Evolutionary conservation across 1,140 invertebrate genomes (phyloP), one percentile per base, ranked within the genome.

Genomic region (Drosophila ogumai): DNA sequence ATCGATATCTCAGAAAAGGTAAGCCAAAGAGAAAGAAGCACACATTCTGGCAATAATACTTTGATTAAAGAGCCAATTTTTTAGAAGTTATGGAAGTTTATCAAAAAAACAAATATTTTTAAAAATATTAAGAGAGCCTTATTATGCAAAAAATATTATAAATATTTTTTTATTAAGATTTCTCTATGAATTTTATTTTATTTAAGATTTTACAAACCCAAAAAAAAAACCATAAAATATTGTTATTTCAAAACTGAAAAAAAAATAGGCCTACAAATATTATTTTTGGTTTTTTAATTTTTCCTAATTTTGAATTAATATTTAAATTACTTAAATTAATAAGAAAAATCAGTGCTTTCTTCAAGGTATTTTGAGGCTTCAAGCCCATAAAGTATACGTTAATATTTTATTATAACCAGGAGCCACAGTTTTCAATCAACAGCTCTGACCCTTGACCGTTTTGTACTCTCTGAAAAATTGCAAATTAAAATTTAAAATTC

Each of bases 401-500:
- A 36, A 54, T 54, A 54, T 54, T 54, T 22, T 15, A 54, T 54
- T 13, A 36, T 36, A 22, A 38, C 52, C 52, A 22, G 17, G 32
- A 54, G 50, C 12, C 13, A 15, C 34, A 54, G 32, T 41, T 58
- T 57, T 60, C 46, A 60, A 60, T 41, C 47, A 44, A 46, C 17
- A 13, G 38, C 10, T 40, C 4, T 28, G 2, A 6, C 6, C 36
- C 22, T 12, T 13, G 4, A 32, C 54, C 54, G 43, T 12, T 50
- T n/a, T 34, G 28, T 47, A 15, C 43, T 15, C 34, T 31, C 50
- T 17, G 56, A 52, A 57, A 81, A 79, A 85, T 90, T 75, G 74
- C 74, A 81, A 88, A 88, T 90, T 90, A 90, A 88, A 90, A 90
- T 81, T 85, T 81, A 81, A 90, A 79, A 90, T 90, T 90, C 85